phyloP scores from a whole-genome alignment of 2,888 invertebrate genomes.

The Chrysolina americana region DNA sequence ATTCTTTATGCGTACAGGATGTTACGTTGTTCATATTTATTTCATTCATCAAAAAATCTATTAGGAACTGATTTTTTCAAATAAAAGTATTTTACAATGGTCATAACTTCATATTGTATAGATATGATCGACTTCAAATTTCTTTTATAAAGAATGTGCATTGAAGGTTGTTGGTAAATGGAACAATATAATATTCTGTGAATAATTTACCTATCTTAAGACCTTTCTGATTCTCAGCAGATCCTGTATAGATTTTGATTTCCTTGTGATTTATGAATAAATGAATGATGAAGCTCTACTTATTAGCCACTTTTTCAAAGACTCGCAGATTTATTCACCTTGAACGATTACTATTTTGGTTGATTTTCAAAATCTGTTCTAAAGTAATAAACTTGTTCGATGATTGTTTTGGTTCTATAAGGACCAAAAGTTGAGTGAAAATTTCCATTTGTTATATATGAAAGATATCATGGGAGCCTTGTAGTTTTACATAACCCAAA shows the following conservation, averaged over 20 bases:
- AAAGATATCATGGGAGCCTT: no score
- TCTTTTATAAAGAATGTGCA: conserved; percentile 25
- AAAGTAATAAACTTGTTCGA: no score
- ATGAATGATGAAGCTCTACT: conserved; percentile 6
- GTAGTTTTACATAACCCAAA: no score
- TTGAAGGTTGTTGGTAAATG: conserved; percentile 29
- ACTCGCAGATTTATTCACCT: neutral
- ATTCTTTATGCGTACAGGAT: conserved; percentile 31
- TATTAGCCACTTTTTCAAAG: conserved; percentile 1
- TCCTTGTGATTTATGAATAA: conserved; percentile 3
- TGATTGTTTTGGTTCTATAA: no score
- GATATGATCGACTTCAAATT: neutral
- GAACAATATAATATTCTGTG: conserved; percentile 23
- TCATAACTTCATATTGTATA: neutral
- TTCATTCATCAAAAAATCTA: no score
- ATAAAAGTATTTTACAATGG: neutral
- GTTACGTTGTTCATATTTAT: conserved; percentile 13
- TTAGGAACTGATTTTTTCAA: neutral
- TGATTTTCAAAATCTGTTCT: no score
- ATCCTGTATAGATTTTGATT: conserved; percentile 9
- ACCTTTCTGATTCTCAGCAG: conserved; percentile 12
- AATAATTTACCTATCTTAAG: neutral
- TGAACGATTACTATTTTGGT: no score
- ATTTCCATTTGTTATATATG: no score
- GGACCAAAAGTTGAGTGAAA: no score